Evolutionary conservation across 2,113 vertebrate genomes (phyloP).

Genomic region (Hymenochirus boettgeri): DNA sequence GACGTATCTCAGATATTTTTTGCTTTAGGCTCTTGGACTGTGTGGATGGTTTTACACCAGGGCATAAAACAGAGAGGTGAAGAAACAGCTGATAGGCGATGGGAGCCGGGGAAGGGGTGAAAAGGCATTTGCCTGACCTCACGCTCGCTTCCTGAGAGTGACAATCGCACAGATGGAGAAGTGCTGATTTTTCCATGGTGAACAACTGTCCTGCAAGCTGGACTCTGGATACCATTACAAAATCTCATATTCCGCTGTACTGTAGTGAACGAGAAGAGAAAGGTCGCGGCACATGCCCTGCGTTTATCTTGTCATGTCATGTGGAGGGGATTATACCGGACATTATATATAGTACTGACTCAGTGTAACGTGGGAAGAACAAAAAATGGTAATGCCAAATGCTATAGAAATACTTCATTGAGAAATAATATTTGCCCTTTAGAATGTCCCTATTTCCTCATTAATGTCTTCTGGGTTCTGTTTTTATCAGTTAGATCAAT

Average conservation of each 20-base stretch:
- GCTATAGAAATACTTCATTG: no score
- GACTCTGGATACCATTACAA: conserved; percentile 21
- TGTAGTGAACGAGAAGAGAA: conserved; percentile 11
- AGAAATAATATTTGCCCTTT: no score
- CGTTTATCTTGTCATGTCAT: background rate
- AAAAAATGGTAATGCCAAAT: no score
- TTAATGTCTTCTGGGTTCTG: no score
- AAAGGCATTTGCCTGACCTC: conserved; percentile 27
- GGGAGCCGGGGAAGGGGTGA: background rate
- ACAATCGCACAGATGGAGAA: conserved; percentile 33
- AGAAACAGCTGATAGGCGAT: conserved; percentile 16
- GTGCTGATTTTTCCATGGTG: conserved; percentile 23
- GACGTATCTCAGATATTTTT: conserved; percentile 10
- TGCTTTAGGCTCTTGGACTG: background rate
- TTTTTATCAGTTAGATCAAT: no score
- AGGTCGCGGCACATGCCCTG: conserved; percentile 7
- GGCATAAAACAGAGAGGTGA: conserved; percentile 23
- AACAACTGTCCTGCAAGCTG: conserved; percentile 28
- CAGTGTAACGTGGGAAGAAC: no score
- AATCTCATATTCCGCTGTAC: conserved; percentile 18
- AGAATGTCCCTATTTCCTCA: no score
- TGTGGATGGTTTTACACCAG: conserved; percentile 16
- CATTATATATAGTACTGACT: conserved; percentile 5
- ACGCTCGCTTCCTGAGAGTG: conserved; percentile 25
- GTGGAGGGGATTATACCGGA: background rate